Conservation (phyloP, 2,888 invertebrate genomes). For the Asteroscopus sphinx region DNA sequence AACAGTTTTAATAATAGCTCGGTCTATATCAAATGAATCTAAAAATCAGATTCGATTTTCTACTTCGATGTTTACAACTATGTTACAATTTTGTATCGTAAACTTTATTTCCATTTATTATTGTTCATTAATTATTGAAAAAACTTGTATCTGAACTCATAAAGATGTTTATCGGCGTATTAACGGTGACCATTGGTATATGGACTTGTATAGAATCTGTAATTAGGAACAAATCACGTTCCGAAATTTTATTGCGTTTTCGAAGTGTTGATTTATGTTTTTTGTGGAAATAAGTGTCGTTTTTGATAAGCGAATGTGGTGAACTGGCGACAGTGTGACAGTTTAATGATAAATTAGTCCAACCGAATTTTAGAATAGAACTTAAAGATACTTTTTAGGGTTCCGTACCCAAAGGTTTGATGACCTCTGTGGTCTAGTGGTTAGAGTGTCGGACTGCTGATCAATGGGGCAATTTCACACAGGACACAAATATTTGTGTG, state of each 20-base stretch:
- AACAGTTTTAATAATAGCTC: conserved; percentile 48
- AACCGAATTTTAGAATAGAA: no score
- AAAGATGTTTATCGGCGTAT: conserved; percentile 60
- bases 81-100: conserved; percentile 86
- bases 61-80: conserved; percentile 84
- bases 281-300: conserved; percentile 1
- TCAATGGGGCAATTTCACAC: no score
- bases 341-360: no score
- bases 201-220: conserved; percentile 28
- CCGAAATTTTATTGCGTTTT: conserved; percentile 4
- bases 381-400: no score
- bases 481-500: no score
- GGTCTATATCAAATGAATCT: conserved; percentile 76
- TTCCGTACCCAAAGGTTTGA: no score
- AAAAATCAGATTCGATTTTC: conserved; percentile 84
- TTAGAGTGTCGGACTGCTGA: no score
- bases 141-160: conserved; percentile 62
- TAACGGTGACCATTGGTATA: conserved; percentile 43
- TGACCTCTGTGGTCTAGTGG: no score
- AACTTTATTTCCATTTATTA: conserved; percentile 82
- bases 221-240: conserved; percentile 37
- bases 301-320: conserved; percentile 11
- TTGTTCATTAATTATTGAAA: conserved; percentile 76
- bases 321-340: no score
- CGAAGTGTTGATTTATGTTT: conserved; percentile 32